Evolutionary conservation across 2,888 invertebrate species (phyloP).

Genomic region (Lampropteryx suffumata): DNA sequence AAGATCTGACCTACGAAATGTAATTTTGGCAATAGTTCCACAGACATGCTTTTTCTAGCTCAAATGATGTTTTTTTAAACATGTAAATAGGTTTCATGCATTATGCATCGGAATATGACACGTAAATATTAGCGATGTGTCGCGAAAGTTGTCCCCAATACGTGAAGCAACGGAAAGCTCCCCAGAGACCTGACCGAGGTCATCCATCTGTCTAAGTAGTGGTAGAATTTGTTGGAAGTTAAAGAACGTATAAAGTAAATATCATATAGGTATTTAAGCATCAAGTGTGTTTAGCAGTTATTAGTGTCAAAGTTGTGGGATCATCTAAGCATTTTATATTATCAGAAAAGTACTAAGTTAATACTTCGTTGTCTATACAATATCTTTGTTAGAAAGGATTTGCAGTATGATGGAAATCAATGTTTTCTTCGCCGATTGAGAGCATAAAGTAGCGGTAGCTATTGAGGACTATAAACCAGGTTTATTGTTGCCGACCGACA

Average conservation of each 20-base stretch:
- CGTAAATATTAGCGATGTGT: conserved; percentile 28
- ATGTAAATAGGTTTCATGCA: conserved; percentile 17
- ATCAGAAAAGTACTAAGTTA: too few species aligned
- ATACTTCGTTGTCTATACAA: too few species aligned
- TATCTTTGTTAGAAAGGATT: too few species aligned
- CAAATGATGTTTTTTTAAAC: neutral
- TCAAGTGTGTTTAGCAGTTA: too few species aligned
- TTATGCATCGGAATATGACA: conserved; percentile 26
- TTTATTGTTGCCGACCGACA: conserved; percentile 51
- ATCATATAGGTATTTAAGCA: too few species aligned
- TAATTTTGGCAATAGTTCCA: too few species aligned
- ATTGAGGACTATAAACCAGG: conserved; percentile 67
- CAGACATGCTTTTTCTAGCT: neutral
- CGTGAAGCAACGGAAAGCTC: conserved; percentile 37
- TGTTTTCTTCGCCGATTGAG: neutral
- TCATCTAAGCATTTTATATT: too few species aligned
- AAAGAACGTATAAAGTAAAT: too few species aligned
- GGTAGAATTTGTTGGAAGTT: too few species aligned
- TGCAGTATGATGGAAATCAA: too few species aligned
- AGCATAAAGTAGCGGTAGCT: conserved; percentile 29
- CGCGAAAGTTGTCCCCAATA: conserved; percentile 44
- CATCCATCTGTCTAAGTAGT: neutral
- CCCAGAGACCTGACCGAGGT: conserved; percentile 39
- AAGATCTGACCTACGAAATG: too few species aligned
- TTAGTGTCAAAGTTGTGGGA: too few species aligned